Evolutionary conservation across 1,140 invertebrate species (phyloP).

Genomic region (Adoxophyes honmai): DNA sequence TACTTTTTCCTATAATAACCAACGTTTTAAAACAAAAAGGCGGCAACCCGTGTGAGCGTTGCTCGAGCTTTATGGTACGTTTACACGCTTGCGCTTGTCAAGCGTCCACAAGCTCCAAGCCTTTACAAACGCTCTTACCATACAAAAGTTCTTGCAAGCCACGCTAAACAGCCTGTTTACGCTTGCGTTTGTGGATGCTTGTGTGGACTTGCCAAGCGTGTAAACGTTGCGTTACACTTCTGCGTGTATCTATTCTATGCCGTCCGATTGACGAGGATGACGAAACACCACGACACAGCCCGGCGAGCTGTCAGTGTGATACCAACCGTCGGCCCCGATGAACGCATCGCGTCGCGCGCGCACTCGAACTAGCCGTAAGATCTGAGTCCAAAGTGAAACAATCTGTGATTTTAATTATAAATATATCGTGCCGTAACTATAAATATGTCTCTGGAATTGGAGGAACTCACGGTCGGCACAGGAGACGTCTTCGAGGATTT

Average conservation of each 20-base stretch:
- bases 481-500: conserved; percentile 82
- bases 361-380: conserved; percentile 49
- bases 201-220: no score
- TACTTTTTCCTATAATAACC: no score
- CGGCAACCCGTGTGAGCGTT: no score
- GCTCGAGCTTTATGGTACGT: no score
- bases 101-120: neutral
- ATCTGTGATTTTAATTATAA: conserved; percentile 61
- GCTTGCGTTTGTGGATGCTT: no score
- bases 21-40: no score
- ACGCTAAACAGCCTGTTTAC: no score
- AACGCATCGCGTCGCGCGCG: conserved; percentile 40
- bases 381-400: conserved; percentile 63
- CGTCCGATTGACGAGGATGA: neutral
- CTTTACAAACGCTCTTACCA: neutral
- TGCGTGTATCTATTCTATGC: no score
- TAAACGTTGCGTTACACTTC: neutral
- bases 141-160: no score
- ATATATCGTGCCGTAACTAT: conserved; percentile 40
- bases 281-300: neutral
- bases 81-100: neutral
- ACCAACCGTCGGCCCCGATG: conserved; percentile 35
- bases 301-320: conserved; percentile 42
- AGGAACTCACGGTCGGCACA: conserved; percentile 61
- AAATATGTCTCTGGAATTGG: conserved; percentile 73